phyloP scores from a whole-genome alignment of 2,888 invertebrate species.

The Pseudoips prasinana region DNA sequence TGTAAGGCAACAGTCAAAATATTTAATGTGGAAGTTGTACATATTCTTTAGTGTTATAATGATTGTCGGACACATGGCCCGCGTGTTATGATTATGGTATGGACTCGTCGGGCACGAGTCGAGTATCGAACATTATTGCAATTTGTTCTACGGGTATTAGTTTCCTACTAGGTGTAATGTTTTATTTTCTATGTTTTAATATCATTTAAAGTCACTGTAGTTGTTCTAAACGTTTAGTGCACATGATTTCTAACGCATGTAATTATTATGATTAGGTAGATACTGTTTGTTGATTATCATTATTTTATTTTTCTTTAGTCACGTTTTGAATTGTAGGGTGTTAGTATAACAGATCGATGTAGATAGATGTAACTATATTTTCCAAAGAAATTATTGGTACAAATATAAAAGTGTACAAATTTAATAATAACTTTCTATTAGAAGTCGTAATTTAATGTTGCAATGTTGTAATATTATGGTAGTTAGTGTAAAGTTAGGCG shows the following conservation, averaged over 20 bases:
- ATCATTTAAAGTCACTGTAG: constrained; percentile 47
- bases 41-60: constrained; percentile 71
- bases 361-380: constrained; percentile 55
- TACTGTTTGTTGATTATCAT: constrained; percentile 79
- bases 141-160: constrained; percentile 82
- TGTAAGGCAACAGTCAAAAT: constrained; percentile 49
- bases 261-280: constrained; percentile 49
- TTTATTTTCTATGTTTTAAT: constrained; percentile 68
- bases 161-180: constrained; percentile 79
- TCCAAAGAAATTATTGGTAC: constrained; percentile 82
- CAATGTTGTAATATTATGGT: constrained; percentile 72
- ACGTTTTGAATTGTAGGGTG: constrained; percentile 62
- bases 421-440: constrained; percentile 62
- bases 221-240: constrained; percentile 66
- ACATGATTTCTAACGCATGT: constrained; percentile 59
- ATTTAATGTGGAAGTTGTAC: constrained; percentile 51
- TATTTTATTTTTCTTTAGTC: constrained; percentile 73
- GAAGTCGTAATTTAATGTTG: constrained; percentile 71
- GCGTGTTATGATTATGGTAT: constrained; percentile 24
- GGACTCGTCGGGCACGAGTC: constrained; percentile 24
- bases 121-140: constrained; percentile 56
- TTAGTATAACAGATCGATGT: constrained; percentile 50
- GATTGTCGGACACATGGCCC: constrained; percentile 57
- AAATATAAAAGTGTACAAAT: constrained; percentile 78
- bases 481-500: constrained; percentile 66